Evolutionary conservation across 2,888 invertebrate species (phyloP).

Genomic region (Neoaliturus tenellus): DNA sequence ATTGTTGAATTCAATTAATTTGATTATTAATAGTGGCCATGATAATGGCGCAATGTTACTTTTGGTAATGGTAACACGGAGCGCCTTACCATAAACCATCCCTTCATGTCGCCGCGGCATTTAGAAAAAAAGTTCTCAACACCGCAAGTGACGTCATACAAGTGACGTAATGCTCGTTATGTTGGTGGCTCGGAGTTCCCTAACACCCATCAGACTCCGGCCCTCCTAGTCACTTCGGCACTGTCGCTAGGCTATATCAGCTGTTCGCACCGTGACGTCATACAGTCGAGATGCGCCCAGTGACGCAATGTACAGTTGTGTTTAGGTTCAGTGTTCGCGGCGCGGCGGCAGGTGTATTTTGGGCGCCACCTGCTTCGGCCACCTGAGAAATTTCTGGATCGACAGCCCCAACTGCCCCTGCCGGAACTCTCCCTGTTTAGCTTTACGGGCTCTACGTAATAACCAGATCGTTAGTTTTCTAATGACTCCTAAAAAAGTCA

Average conservation of each 20-base stretch:
- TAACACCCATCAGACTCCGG: too few relatives aligned
- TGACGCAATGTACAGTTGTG: constrained; percentile 32
- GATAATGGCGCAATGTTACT: too few relatives aligned
- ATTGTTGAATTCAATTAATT: too few relatives aligned
- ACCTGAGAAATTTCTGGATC: constrained; percentile 30
- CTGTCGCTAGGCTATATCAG: not conserved
- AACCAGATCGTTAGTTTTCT: not conserved
- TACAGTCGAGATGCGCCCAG: not conserved
- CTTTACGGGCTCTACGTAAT: constrained; percentile 1
- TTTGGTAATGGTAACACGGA: too few relatives aligned
- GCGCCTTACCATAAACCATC: too few relatives aligned
- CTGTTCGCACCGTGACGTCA: not conserved
- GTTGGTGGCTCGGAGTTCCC: too few relatives aligned
- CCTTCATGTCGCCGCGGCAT: too few relatives aligned
- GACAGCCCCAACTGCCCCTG: not conserved
- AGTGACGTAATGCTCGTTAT: too few relatives aligned
- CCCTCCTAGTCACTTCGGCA: not conserved
- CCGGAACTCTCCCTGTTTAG: constrained; percentile 23
- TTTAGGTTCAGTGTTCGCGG: constrained; percentile 38
- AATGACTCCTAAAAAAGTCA: not conserved
- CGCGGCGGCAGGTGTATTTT: constrained; percentile 23
- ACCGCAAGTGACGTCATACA: too few relatives aligned
- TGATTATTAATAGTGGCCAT: too few relatives aligned
- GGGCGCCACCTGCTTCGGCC: constrained; percentile 1
- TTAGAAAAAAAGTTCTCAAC: too few relatives aligned